Evolutionary conservation across 2,888 invertebrate genomes (phyloP), one percentile per base, ranked within the genome.

Genomic region (Lacanobia wlatinum): DNA sequence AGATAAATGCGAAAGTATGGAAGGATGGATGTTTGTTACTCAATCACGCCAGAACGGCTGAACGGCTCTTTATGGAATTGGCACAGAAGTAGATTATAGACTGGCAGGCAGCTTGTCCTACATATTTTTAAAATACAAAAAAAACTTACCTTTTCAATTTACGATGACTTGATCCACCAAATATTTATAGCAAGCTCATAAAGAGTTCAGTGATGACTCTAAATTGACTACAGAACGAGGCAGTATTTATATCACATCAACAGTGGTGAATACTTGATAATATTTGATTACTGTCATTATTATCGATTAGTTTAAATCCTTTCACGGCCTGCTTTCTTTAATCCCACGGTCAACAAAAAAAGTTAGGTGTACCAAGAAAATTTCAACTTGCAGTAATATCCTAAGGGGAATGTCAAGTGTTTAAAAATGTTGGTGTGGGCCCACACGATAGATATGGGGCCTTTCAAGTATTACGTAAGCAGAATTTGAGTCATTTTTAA

Each of bases 61-160:
- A 34, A 34, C 6, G 34, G 34, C 4, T 34, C 6, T 5, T 34
- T 3, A 34, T 34, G 6, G 5, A 34, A 34, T 34, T 34, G 6
- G 34, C 6, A 34, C 6, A 34, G 34, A 34, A 34, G 34, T 34
- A 34, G 34, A 34, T 34, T 34, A 34, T 4, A 34, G 4, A 3
- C 34, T 34, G 6, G 34, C 34, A 6, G 34, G 6, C 34, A 34
- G 34, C 34, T 34, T 6, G 34, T 34, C 6, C 0, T 6, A 34
- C 34, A 34, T 34, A 34, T 34, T 34, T 34, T 34, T 6, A 34
- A 34, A 34, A 34, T 34, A 34, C 34, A 62, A 34, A 34, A 34
- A 34, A 21, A 16, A 52, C 34, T 34, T 63, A n/a, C 61, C 46
- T 61, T 61, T 46, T 18, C 4, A 61, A 61, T 46, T 46, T 18